Base-by-base conservation (phyloP, 2,888 invertebrate species). In the Microchrysa polita region DNA sequence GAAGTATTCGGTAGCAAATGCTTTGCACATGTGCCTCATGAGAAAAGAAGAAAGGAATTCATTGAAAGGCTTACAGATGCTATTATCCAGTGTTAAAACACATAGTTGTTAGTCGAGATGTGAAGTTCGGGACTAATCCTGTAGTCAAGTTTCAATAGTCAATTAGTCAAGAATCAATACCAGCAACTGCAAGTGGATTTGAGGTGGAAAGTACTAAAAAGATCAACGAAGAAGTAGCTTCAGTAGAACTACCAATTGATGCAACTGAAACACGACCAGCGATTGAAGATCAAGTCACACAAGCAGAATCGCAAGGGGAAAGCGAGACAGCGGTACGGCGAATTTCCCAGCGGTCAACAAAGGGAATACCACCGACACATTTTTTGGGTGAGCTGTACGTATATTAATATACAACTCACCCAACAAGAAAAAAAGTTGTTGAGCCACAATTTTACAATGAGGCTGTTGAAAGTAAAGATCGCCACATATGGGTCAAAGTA, bases 61-160 rank as follows among this genome's bases (percentile, higher is more conserved):
- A 77, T 4, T 78, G 78, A 18, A 79, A 78, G 74, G 77, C 77
- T 53, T 79, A 74, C 65, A 72, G 79, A 42, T 76, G 77, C 34
- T 77, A 74, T 16, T 60, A 77, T 61, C 53, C 73, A 14, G 53
- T 14, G 10, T 63, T 59, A 20, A 72, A 71, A 18, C 76, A 75
- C 65, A 14, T 76, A 14, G 67, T 67, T 1, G 63, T 76, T 1
- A 77, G 76, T 74, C 73, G 74, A 14, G 76, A 76, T 52, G 74
- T 77, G 2, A 18, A 9, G 61, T 76, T 75, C 72, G n/a, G 16
- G n/a, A n/a, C n/a, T n/a, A n/a, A n/a, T n/a, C n/a, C n/a, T n/a
- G n/a, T n/a, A n/a, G n/a, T n/a, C n/a, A n/a, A n/a, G n/a, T n/a
- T n/a, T n/a, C n/a, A n/a, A n/a, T n/a, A n/a, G n/a, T n/a, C n/a